Evolutionary conservation across 1,140 invertebrate genomes (phyloP).

Genomic region (Oreohelix idahoensis): DNA sequence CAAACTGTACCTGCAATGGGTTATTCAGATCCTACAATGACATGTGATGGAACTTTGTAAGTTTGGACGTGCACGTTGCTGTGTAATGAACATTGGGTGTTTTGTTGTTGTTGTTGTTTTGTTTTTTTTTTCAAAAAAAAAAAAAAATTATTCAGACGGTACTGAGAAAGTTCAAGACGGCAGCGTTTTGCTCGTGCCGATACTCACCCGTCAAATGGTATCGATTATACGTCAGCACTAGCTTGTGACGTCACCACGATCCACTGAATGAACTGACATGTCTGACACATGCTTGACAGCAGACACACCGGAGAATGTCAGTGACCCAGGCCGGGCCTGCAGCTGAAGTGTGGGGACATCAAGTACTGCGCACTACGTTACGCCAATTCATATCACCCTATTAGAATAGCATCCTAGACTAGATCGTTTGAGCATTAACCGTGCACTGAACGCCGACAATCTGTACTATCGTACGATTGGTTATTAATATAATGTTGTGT

Average conservation of each 20-base stretch:
- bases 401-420: not conserved
- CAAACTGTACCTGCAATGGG: no score
- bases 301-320: not conserved
- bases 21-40: no score
- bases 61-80: no score
- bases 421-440: no score
- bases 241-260: not conserved
- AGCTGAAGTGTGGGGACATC: not conserved
- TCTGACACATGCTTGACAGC: conserved; percentile 3
- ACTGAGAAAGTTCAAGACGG: not conserved
- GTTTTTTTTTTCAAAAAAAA: no score
- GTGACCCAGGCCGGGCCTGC: not conserved
- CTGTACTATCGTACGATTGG: no score
- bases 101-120: no score
- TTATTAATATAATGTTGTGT: no score
- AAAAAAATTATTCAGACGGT: not conserved
- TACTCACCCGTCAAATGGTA: not conserved
- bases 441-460: no score
- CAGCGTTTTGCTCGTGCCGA: not conserved
- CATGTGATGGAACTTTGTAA: no score
- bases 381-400: not conserved
- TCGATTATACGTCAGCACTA: not conserved
- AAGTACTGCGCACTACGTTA: not conserved
- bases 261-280: conserved; percentile 1
- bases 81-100: no score